phyloP scores from a whole-genome alignment of 1,140 invertebrate species.

The Aphaenogaster floridana region DNA sequence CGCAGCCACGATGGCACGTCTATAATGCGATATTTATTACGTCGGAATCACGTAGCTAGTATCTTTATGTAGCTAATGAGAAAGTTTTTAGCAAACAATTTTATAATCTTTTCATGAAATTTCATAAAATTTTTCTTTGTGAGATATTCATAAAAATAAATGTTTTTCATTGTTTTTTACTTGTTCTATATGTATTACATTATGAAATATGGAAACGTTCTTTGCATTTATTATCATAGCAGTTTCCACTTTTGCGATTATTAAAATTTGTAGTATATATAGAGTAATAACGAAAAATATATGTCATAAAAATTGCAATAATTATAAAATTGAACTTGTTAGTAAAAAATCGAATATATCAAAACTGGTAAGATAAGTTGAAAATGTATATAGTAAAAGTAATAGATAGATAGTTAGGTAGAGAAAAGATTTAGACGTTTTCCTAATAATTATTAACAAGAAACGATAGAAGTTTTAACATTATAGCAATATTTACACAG shows the following conservation, averaged over 20 bases:
- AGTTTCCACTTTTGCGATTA: no score
- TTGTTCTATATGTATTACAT: no score
- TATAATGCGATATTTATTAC: not conserved
- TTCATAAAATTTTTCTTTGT: no score
- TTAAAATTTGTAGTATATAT: no score
- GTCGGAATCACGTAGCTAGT: not conserved
- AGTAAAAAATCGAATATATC: not conserved
- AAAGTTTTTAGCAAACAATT: not conserved
- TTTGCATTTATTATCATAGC: no score
- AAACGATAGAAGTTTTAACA: not conserved
- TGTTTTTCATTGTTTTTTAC: no score
- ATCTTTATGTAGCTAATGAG: not conserved
- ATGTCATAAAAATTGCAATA: not conserved
- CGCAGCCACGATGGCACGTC: not conserved
- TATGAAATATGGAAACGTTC: no score
- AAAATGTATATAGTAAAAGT: not conserved
- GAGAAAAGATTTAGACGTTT: not conserved
- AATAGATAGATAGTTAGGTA: no score
- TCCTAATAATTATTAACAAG: not conserved
- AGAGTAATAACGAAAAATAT: no score
- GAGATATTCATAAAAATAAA: not conserved
- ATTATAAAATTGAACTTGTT: not conserved
- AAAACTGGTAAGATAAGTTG: not conserved
- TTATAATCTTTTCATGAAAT: not conserved
- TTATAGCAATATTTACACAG: not conserved